Conservation (phyloP, 2,113 vertebrate genomes). For the Isurus oxyrinchus region DNA sequence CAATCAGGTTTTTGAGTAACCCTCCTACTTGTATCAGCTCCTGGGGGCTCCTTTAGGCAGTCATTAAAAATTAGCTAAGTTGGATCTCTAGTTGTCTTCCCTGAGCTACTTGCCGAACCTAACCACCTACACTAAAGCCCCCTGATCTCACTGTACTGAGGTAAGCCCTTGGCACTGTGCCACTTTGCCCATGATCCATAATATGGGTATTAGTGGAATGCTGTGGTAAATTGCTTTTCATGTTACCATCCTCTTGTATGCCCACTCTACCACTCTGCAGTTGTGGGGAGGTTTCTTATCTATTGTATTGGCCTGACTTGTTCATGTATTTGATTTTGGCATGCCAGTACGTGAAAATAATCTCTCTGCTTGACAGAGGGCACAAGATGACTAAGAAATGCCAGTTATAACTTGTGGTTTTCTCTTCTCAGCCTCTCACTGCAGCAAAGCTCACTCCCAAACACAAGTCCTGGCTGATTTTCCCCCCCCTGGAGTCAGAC, state of each 20-base stretch:
- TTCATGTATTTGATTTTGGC: not conserved
- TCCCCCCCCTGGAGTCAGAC: not conserved
- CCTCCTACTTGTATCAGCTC: not conserved
- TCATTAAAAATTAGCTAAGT: not conserved
- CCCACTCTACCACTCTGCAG: not conserved
- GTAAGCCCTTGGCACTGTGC: not conserved
- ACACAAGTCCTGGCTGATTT: not conserved
- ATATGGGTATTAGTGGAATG: not conserved
- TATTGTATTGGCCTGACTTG: not conserved
- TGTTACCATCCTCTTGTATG: not conserved
- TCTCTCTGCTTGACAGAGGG: not conserved
- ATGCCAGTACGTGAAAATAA: not conserved
- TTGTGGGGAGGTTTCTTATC: not conserved
- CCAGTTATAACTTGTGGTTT: not conserved
- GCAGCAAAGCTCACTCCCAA: not conserved
- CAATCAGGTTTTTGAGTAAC: not conserved
- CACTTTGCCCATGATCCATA: not conserved
- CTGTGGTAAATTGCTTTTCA: not conserved
- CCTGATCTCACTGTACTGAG: not conserved
- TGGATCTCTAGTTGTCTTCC: not conserved
- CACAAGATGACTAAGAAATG: not conserved
- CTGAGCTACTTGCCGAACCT: not conserved
- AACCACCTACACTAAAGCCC: not conserved
- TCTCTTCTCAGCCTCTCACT: not conserved
- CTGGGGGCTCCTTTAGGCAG: not conserved